A percentile compares a stretch with the other conserved stretches of the same genome.
Evolutionary conservation across 2,888 invertebrate species (phyloP).

Genomic region (Dolichopus griseipennis): DNA sequence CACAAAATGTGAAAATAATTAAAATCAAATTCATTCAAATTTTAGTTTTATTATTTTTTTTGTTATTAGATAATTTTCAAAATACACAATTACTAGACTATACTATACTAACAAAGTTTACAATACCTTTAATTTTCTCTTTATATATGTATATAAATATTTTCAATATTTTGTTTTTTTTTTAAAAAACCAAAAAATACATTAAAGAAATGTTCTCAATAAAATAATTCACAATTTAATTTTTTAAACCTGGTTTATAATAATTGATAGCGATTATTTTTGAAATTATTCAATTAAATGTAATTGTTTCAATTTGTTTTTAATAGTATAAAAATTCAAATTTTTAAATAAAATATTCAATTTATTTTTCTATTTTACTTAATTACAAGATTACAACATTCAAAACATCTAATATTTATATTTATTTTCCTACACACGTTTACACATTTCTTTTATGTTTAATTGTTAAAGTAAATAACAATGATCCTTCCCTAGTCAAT

Average conservation of each 20-base stretch:
- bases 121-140: background rate
- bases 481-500: too few species aligned
- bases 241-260: background rate
- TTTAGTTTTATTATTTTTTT: background rate
- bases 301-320: background rate
- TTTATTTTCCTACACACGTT: background rate
- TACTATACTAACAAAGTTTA: background rate
- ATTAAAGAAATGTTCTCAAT: too few species aligned
- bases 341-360: background rate
- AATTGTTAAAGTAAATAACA: too few species aligned
- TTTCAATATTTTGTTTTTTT: background rate
- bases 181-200: too few species aligned
- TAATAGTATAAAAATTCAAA: background rate
- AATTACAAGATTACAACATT: background rate
- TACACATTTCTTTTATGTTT: background rate
- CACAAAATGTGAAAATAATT: background rate
- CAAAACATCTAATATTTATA: background rate
- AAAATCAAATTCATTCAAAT: background rate
- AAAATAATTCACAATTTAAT: background rate
- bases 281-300: background rate
- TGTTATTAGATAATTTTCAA: background rate
- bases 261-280: background rate
- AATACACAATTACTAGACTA: constrained; percentile 1
- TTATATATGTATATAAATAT: background rate
- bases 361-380: background rate